Percentiles rank a stretch among this genome's conserved stretches.
Evolutionary conservation across 2,797 vertebrate genomes (phyloP).

Genomic region (Acrocephalus scirpaceus): DNA sequence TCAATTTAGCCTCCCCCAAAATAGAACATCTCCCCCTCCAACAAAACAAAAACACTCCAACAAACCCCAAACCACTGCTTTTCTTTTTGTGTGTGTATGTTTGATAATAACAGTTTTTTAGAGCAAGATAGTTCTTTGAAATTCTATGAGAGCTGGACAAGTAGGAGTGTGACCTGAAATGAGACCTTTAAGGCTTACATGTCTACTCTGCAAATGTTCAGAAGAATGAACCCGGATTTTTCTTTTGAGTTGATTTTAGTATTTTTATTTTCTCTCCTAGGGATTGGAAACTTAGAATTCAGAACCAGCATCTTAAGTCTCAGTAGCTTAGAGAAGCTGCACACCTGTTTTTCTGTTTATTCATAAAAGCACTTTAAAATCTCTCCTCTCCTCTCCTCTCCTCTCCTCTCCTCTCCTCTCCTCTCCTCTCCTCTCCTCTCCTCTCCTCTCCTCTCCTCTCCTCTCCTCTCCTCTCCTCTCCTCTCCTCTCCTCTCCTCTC

Average conservation of each 20-base stretch:
- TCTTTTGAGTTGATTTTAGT: neutral
- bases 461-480: too few relatives aligned
- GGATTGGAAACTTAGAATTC: neutral
- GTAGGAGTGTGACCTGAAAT: neutral
- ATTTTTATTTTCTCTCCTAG: neutral
- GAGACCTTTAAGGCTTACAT: neutral
- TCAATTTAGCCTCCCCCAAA: neutral
- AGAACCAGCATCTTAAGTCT: neutral
- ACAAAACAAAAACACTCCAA: accelerated
- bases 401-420: too few relatives aligned
- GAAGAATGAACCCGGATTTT: neutral
- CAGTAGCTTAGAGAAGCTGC: neutral
- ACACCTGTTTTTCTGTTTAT: neutral
- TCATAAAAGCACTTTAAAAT: neutral
- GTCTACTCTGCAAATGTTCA: neutral
- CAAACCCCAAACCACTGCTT: neutral
- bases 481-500: too few relatives aligned
- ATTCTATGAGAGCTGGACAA: neutral
- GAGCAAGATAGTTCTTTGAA: neutral
- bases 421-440: too few relatives aligned
- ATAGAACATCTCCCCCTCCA: neutral
- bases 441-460: too few relatives aligned
- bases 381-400: too few relatives aligned
- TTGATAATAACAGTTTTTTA: neutral
- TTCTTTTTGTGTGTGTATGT: neutral